Evolutionary conservation across 2,113 vertebrate species (phyloP).

Genomic region (Hyperopisus bebe): DNA sequence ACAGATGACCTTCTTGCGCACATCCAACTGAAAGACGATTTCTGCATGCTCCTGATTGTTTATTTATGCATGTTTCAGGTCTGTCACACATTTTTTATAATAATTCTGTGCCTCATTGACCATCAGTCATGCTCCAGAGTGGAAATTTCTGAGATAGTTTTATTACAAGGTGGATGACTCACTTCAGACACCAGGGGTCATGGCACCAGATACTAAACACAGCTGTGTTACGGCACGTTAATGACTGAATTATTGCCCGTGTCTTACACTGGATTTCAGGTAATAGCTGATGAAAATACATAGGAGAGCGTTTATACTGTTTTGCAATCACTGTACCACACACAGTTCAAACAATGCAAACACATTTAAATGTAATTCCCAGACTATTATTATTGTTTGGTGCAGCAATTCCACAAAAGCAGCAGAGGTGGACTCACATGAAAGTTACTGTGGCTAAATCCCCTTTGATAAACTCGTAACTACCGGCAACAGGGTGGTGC

Average conservation of each 20-base stretch:
- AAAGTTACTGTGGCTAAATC: not conserved
- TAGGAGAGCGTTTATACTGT: not conserved
- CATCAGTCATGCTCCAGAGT: not conserved
- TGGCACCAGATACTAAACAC: conserved; percentile 4
- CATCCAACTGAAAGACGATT: not conserved
- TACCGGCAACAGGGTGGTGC: not conserved
- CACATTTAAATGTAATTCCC: conserved; percentile 11
- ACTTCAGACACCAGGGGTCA: not conserved
- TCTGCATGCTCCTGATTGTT: not conserved
- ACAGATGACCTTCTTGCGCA: not conserved
- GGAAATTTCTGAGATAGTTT: conserved; percentile 3
- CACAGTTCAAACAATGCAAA: not conserved
- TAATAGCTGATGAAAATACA: not conserved
- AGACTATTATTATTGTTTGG: not conserved
- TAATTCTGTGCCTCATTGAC: not conserved
- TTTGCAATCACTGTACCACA: conserved; percentile 10
- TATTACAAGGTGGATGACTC: conserved; percentile 3
- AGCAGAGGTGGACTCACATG: not conserved
- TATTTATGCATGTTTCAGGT: not conserved
- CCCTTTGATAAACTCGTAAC: not conserved
- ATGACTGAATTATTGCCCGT: not conserved
- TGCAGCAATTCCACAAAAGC: not conserved
- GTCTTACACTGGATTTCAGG: not conserved
- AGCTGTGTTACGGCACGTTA: not conserved
- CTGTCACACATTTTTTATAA: not conserved